Percentiles rank a stretch among this genome's conserved stretches.
These are phyloP conservation scores for Neodiprion pinetum DNA, from an alignment of 1,140 invertebrate species.

Conservation along the genomic window DNA sequence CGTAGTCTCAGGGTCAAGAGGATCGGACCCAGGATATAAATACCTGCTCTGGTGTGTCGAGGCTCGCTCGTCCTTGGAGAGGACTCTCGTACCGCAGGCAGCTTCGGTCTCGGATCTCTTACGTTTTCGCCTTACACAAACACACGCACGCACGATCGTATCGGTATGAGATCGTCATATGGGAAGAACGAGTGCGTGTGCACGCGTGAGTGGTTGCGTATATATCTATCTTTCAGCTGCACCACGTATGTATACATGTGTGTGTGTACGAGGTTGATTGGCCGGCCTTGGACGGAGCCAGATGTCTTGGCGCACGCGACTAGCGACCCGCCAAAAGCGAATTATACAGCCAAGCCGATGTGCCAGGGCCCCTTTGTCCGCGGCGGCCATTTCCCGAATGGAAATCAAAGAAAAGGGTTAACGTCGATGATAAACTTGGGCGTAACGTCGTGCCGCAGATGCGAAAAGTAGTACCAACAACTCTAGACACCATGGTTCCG, in stretches of 20 bases:
- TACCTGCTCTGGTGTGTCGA: conserved; percentile 28
- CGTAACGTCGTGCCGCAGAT: conserved; percentile 19
- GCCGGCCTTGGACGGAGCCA: conserved; percentile 37
- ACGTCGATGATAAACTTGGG: neutral
- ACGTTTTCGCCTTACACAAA: neutral
- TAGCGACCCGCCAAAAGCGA: conserved; percentile 11
- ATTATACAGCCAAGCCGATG: neutral
- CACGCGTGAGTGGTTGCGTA: conserved; percentile 21
- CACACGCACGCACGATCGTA: no score
- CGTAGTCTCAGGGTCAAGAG: neutral
- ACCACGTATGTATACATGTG: neutral
- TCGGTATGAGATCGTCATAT: no score
- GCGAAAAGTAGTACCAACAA: no score
- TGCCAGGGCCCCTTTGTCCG: neutral
- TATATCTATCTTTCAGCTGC: conserved; percentile 21
- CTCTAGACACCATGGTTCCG: no score
- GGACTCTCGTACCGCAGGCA: conserved; percentile 16
- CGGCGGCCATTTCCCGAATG: neutral
- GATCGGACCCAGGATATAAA: conserved; percentile 20
- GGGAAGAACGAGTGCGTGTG: no score
- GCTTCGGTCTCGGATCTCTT: neutral
- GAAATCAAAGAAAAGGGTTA: conserved; percentile 9
- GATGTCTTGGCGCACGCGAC: conserved; percentile 27
- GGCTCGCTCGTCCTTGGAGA: conserved; percentile 29
- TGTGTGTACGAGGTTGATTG: conserved; percentile 33